Conservation (phyloP, 1,140 invertebrate species). For the Heliconius hewitsoni region DNA sequence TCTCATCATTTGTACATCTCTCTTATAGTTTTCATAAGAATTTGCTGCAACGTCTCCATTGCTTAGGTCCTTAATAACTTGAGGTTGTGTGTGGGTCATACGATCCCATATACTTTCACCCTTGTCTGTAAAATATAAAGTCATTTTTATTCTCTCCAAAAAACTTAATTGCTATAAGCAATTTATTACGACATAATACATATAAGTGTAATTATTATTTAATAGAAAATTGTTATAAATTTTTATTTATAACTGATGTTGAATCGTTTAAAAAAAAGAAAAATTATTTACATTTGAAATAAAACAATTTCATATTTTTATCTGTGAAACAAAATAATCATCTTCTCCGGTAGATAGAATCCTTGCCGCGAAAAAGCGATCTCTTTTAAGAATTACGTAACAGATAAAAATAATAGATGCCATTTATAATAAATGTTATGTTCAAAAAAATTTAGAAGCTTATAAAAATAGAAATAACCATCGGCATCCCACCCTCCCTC, state of each 20-base stretch:
- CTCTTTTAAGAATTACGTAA: background rate
- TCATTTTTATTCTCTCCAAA: background rate
- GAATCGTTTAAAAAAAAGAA: no score
- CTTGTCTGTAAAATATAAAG: constrained; percentile 25
- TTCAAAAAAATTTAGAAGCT: background rate
- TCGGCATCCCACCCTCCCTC: constrained; percentile 78
- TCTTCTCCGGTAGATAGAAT: background rate
- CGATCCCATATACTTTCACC: constrained; percentile 45
- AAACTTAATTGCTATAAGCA: background rate
- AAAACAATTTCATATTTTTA: no score
- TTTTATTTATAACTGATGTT: no score
- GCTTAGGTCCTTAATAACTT: constrained; percentile 44
- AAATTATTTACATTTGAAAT: no score
- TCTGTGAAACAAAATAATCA: background rate
- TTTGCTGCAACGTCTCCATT: constrained; percentile 50
- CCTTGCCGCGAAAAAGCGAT: background rate
- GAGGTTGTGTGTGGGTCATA: constrained; percentile 42
- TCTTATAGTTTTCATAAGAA: constrained; percentile 46
- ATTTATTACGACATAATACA: background rate
- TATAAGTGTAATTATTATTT: no score
- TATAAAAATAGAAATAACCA: constrained; percentile 44
- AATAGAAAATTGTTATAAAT: no score
- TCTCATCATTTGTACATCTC: constrained; percentile 51
- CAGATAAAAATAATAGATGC: background rate
- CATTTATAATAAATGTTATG: no score